Conservation (phyloP, 1,140 invertebrate species). For the Globodera rostochiensis region DNA sequence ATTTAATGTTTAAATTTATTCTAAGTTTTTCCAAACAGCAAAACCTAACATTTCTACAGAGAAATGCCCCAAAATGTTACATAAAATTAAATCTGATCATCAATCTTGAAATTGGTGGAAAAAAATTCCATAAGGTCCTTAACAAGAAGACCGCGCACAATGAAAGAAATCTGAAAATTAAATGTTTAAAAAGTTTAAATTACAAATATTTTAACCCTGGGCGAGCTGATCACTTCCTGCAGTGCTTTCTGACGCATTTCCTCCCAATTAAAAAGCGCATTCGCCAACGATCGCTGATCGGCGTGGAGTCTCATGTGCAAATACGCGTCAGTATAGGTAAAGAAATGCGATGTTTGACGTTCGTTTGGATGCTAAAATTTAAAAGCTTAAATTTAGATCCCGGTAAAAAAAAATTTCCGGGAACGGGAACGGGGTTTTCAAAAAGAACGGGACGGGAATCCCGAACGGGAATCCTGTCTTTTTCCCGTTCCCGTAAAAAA, state of each 20-base stretch:
- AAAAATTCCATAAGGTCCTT: neutral
- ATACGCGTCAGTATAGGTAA: neutral
- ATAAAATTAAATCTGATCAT: neutral
- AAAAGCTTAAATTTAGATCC: too few species aligned
- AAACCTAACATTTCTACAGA: too few species aligned
- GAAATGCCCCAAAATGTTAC: too few species aligned
- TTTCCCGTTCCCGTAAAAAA: too few species aligned
- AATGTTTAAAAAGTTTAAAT: neutral
- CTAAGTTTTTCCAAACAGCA: too few species aligned
- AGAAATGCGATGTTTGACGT: neutral
- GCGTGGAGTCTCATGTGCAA: neutral
- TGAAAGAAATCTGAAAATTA: neutral
- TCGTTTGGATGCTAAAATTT: neutral
- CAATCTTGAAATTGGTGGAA: neutral
- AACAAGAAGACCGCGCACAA: neutral
- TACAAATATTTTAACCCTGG: neutral
- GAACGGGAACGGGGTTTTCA: too few species aligned
- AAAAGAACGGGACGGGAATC: too few species aligned
- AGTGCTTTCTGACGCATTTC: neutral
- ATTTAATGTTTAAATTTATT: too few species aligned
- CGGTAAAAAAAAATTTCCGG: too few species aligned
- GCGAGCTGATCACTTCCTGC: neutral
- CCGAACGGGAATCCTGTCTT: too few species aligned
- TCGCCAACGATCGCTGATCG: neutral
- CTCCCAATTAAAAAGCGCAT: neutral